Conservation (phyloP, 1,140 invertebrate genomes). For the Formica exsecta region DNA sequence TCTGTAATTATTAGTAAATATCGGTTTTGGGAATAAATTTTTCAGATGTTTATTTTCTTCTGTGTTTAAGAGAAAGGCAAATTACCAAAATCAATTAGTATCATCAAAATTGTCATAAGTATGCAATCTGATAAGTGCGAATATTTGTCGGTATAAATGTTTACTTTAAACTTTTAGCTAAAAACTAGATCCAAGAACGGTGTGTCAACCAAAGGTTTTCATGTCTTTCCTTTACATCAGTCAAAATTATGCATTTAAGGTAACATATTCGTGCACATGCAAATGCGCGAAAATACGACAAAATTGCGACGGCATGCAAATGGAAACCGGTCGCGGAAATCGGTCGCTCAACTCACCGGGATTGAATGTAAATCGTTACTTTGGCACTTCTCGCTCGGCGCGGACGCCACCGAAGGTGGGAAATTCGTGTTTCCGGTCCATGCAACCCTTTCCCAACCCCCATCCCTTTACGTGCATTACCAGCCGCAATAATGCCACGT, state of each 20-base stretch:
- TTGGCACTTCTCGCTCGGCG: conserved; percentile 39
- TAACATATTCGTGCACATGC: conserved; percentile 23
- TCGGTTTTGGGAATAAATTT: too few species aligned
- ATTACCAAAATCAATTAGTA: too few species aligned
- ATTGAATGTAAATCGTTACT: conserved; percentile 66
- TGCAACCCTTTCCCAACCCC: conserved; percentile 15
- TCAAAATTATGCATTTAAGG: conserved; percentile 15
- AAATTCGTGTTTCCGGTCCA: conserved; percentile 54
- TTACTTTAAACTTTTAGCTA: too few species aligned
- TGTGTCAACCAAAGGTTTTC: too few species aligned
- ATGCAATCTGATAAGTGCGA: background rate
- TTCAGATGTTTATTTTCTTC: too few species aligned
- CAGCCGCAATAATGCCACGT: conserved; percentile 25
- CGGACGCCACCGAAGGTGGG: conserved; percentile 23
- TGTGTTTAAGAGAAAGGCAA: too few species aligned
- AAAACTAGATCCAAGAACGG: too few species aligned
- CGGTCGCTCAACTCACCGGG: conserved; percentile 55
- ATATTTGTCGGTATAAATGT: too few species aligned
- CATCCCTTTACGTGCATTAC: conserved; percentile 33
- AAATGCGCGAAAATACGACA: conserved; percentile 14
- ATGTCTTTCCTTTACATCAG: background rate
- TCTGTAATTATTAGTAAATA: too few species aligned
- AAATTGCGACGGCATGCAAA: conserved; percentile 48
- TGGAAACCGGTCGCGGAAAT: conserved; percentile 37
- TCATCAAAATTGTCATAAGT: too few species aligned